Conservation (phyloP, 2,888 invertebrate genomes). For the Watsonalla binaria region DNA sequence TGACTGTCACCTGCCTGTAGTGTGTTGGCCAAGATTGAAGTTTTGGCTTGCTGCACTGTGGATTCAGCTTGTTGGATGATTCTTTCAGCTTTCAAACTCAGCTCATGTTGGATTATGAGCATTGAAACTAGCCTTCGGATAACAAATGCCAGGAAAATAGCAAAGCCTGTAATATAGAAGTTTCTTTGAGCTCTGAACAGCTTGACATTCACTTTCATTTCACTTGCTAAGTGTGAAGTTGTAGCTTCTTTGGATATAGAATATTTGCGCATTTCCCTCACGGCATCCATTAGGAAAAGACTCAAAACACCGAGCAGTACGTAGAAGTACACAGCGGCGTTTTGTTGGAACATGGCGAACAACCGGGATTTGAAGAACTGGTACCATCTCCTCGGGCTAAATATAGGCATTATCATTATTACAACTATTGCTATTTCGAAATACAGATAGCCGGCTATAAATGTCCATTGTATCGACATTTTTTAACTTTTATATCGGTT, state of each 20-base stretch:
- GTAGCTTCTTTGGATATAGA: conserved; percentile 62
- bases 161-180: conserved; percentile 88
- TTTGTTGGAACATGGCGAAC: conserved; percentile 79
- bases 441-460: conserved; percentile 86
- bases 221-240: conserved; percentile 75
- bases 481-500: conserved; percentile 15
- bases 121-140: conserved; percentile 81
- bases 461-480: conserved; percentile 90
- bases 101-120: conserved; percentile 81
- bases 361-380: conserved; percentile 85
- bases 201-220: conserved; percentile 83
- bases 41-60: conserved; percentile 71
- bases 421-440: conserved; percentile 82
- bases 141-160: conserved; percentile 84
- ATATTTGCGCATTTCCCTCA: conserved; percentile 86
- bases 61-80: conserved; percentile 84
- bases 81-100: conserved; percentile 80
- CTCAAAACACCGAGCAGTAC: conserved; percentile 77
- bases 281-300: conserved; percentile 83
- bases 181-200: conserved; percentile 88
- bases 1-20: conserved; percentile 30
- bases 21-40: conserved; percentile 39
- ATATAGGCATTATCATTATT: conserved; percentile 82
- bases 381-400: conserved; percentile 87
- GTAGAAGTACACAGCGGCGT: conserved; percentile 84